Base-by-base conservation (phyloP, 2,888 invertebrate genomes). In the Cephus pygmeus region DNA sequence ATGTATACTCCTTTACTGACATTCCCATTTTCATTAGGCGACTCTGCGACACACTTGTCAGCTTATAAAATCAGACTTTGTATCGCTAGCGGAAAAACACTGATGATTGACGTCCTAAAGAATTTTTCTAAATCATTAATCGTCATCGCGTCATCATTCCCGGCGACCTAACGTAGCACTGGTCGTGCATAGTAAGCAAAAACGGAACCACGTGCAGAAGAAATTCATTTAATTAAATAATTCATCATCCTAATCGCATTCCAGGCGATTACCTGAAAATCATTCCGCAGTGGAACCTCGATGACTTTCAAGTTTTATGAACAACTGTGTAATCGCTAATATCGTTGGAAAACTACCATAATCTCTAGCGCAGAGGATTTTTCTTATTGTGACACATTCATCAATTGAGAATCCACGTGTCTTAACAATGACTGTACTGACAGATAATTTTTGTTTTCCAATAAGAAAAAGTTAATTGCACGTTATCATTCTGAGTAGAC, bases 1-100 rank as follows among this genome's bases (percentile, higher is more conserved):
- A 69, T 79, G 68, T 73, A 78, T 80, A 69, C 11, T 12, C 15
- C 78, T 68, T 83, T 71, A 75, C 30, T 78, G 80, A 76, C 74
- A 69, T 69, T 77, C 40, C 76, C 69, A 74, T 69, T 74, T 75
- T 75, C 56, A 34, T 9, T 78, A 73, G 79, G 34, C 73, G 75
- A 73, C 71, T 68, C 71, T 74, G 31, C 71, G 31, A 30, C 30
- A 3, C n/a, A 11, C 68, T 1, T 69, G 79, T 79, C 79, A 77
- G 79, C 73, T 81, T 86, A 87, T 83, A 87, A 88, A 87, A 87
- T 88, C 86, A 85, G 85, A 85, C 85, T 86, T 85, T 76, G 79
- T 73, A 79, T 80, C 9, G 56, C 23, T 23, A 9, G 23, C 73
- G 76, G 76, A 80, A 73, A 77, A 79, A 76, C 79, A 75, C 56